phyloP scores from a whole-genome alignment of 2,888 invertebrate species.

The Eubasilissa splendida region DNA sequence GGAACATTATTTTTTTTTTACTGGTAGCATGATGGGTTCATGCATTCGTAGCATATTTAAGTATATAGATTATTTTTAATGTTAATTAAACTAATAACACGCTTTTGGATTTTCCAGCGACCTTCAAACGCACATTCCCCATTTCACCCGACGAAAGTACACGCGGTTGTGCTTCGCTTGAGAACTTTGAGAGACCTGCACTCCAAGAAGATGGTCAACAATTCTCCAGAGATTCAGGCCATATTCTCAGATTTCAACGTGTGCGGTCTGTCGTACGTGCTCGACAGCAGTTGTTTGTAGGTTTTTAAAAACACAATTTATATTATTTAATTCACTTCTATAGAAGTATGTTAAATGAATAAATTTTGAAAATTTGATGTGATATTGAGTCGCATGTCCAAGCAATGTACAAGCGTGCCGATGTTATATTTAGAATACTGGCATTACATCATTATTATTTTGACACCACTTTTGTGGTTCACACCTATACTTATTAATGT shows the following conservation, averaged over 20 bases:
- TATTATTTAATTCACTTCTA: not conserved
- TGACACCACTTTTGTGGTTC: too few species aligned
- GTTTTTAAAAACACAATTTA: slow-evolving; percentile 28
- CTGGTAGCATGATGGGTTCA: too few species aligned
- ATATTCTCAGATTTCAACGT: not conserved
- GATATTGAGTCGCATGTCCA: too few species aligned
- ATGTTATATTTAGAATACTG: too few species aligned
- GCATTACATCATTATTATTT: too few species aligned
- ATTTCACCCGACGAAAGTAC: slow-evolving; percentile 60
- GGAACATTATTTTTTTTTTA: too few species aligned
- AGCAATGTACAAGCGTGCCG: too few species aligned
- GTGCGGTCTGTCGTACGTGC: not conserved
- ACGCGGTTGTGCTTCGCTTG: slow-evolving; percentile 67
- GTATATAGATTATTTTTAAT: too few species aligned
- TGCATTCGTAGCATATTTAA: too few species aligned
- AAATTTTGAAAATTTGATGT: not conserved
- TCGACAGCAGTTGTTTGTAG: slow-evolving; percentile 2
- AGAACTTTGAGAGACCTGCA: slow-evolving; percentile 60
- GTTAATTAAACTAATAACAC: too few species aligned
- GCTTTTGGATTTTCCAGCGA: too few species aligned
- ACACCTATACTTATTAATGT: too few species aligned
- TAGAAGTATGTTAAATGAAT: not conserved
- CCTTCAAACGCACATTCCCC: not conserved
- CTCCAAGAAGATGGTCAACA: slow-evolving; percentile 23
- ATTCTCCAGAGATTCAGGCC: not conserved